A percentile compares a stretch with the other conserved stretches of the same genome.
Conservation (phyloP, 2,113 vertebrate species). For the Chauna torquata region DNA sequence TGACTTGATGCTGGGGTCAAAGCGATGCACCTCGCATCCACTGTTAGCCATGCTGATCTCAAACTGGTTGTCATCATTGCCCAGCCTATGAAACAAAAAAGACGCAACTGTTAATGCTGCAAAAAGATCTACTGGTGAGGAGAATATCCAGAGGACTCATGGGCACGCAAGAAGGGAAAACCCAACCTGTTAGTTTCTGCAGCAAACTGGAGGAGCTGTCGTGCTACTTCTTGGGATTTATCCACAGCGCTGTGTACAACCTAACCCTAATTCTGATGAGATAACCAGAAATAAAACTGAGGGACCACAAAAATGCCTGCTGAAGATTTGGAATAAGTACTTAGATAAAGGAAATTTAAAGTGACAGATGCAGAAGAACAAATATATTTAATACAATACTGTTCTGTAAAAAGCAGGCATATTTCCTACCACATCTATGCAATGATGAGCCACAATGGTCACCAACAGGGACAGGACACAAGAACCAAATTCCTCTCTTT, state of each 20-base stretch:
- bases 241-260: not conserved
- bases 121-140: not conserved
- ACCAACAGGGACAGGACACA: not conserved
- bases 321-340: not conserved
- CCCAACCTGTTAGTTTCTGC: not conserved
- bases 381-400: not conserved
- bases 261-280: not conserved
- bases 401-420: not conserved
- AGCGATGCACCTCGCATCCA: constrained; percentile 92
- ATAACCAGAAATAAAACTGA: not conserved
- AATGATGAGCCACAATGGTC: not conserved
- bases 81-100: constrained; percentile 76
- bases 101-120: not conserved
- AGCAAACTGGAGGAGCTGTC: not conserved
- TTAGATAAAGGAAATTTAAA: not conserved
- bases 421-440: not conserved
- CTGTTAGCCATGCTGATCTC: constrained; percentile 81
- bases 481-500: not conserved
- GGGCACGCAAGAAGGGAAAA: not conserved
- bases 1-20: constrained; percentile 88
- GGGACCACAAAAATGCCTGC: not conserved
- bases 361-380: not conserved
- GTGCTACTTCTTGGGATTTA: not conserved
- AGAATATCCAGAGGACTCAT: not conserved
- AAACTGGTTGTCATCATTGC: constrained; percentile 80